These are phyloP conservation scores for Gymnocheta viridis DNA, from an alignment of 2,888 invertebrate genomes.

Conservation along the genomic window DNA sequence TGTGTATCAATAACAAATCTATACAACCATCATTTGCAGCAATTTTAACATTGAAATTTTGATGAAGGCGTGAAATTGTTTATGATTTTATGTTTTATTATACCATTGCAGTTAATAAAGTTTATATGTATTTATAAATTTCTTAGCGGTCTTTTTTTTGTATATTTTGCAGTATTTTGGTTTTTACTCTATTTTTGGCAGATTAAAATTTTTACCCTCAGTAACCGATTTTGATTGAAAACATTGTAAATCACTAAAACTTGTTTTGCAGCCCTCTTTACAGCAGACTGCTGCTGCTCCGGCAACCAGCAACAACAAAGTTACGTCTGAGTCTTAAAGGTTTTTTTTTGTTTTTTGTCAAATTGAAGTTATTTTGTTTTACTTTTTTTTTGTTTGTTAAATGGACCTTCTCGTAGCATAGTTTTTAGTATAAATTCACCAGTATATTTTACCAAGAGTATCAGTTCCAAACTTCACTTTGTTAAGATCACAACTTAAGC, in stretches of 20 bases:
- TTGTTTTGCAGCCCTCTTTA: slow-evolving; percentile 72
- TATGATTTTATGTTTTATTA: not conserved
- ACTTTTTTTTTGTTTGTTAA: slow-evolving; percentile 21
- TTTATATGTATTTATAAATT: slow-evolving; percentile 19
- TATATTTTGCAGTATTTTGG: slow-evolving; percentile 27
- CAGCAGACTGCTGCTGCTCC: slow-evolving; percentile 37
- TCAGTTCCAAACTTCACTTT: slow-evolving; percentile 80
- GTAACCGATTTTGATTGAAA: slow-evolving; percentile 57
- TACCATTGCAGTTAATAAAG: not conserved
- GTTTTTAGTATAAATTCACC: slow-evolving; percentile 79
- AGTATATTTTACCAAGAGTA: slow-evolving; percentile 76
- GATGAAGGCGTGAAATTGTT: slow-evolving; percentile 29
- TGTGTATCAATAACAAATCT: slow-evolving; percentile 8
- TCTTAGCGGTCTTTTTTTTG: slow-evolving; percentile 3
- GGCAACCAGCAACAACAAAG: slow-evolving; percentile 3
- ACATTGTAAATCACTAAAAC: slow-evolving; percentile 78
- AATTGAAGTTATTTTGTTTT: slow-evolving; percentile 19
- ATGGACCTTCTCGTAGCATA: slow-evolving; percentile 57
- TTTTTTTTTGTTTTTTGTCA: slow-evolving; percentile 52
- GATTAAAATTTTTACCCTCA: slow-evolving; percentile 20
- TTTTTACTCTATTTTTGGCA: slow-evolving; percentile 31
- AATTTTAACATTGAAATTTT: slow-evolving; percentile 47
- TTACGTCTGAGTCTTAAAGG: slow-evolving; percentile 41
- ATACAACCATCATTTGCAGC: not conserved
- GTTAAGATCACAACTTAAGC: slow-evolving; percentile 75